These are phyloP conservation scores for Cyphomyrus discorhynchus DNA, from an alignment of 2,113 vertebrate species.

Conservation along the genomic window DNA sequence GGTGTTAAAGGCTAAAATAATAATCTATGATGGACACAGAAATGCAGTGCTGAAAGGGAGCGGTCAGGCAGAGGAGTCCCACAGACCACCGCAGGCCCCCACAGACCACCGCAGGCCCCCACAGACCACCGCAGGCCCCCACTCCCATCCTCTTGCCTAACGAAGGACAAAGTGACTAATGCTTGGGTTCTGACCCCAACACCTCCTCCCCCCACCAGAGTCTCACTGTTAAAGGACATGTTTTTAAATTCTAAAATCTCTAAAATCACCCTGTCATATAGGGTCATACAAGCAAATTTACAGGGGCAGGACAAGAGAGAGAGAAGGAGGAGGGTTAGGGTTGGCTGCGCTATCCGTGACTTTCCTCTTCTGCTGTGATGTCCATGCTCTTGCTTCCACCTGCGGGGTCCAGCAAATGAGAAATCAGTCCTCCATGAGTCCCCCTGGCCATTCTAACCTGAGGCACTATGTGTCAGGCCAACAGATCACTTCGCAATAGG, in stretches of 20 bases:
- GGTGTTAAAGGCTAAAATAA: background rate
- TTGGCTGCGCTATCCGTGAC: conserved; percentile 17
- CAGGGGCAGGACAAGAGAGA: background rate
- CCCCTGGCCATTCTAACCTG: conserved; percentile 1
- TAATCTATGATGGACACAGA: background rate
- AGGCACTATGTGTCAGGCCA: conserved; percentile 15
- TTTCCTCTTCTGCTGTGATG: conserved; percentile 21
- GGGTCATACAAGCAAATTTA: conserved; percentile 10
- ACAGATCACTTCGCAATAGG: background rate
- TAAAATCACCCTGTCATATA: background rate
- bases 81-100: background rate
- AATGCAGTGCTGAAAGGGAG: background rate
- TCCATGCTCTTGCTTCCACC: conserved; percentile 33
- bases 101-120: background rate
- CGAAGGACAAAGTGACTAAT: background rate
- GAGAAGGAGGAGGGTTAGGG: background rate
- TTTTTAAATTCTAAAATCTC: conserved; percentile 6
- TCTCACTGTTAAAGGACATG: background rate
- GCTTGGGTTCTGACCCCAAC: background rate
- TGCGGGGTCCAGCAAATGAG: conserved; percentile 20
- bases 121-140: background rate
- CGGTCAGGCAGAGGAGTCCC: background rate
- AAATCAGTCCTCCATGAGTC: conserved; percentile 28
- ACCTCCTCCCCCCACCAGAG: too few species aligned
- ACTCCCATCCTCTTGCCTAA: background rate